Conservation (phyloP, 2,797 vertebrate species). For the Dendrocincla tyrannina region DNA sequence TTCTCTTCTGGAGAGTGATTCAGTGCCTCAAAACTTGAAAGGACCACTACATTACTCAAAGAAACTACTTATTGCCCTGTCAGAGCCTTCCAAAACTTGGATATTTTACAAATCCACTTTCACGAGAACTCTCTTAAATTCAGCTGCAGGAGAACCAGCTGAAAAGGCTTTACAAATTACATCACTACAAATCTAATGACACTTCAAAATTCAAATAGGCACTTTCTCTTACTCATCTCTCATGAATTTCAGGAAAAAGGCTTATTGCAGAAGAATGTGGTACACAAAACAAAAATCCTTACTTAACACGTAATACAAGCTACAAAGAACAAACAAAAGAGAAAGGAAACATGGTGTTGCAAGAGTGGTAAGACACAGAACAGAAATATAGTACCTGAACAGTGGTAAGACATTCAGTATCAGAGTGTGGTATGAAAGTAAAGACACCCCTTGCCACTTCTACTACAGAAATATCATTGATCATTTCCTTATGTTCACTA, state of each 20-base stretch:
- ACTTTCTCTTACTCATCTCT: constrained; percentile 30
- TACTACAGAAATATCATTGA: neutral
- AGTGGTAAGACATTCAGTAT: fast-evolving
- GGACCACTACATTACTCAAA: fast-evolving
- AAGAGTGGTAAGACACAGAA: neutral
- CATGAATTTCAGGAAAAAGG: neutral
- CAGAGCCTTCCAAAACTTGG: neutral
- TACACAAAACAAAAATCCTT: constrained; percentile 15
- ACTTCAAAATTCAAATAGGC: neutral
- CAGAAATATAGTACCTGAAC: neutral
- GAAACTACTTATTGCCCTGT: neutral
- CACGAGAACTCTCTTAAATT: neutral
- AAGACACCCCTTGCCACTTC: neutral
- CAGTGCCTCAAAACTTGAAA: neutral
- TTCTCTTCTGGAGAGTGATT: neutral
- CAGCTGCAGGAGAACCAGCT: neutral
- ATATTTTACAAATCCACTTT: neutral
- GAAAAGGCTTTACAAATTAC: neutral
- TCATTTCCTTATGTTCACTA: neutral
- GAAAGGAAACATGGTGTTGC: neutral
- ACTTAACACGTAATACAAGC: neutral
- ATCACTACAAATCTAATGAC: neutral
- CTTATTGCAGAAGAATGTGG: constrained; percentile 1
- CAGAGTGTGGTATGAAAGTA: neutral
- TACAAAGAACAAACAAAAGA: neutral